Percentiles rank a stretch among this genome's conserved stretches.
Conservation (phyloP, 2,113 vertebrate genomes). For the Cheilinus undulatus region DNA sequence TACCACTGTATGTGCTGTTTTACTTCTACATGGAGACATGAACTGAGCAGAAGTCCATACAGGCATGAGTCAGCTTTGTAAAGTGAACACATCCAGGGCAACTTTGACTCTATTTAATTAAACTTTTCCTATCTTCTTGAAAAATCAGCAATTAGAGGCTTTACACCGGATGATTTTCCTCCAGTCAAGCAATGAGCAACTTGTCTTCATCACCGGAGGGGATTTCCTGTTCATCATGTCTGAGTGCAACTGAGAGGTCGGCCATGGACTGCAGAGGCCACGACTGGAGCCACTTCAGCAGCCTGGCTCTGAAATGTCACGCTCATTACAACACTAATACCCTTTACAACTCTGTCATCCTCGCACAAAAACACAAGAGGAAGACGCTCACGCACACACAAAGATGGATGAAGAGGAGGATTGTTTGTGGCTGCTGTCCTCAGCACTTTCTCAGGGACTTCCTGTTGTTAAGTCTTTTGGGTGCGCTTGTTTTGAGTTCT, state of each 20-base stretch:
- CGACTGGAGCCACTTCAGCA: conserved; percentile 18
- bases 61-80: not conserved
- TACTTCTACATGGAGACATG: not conserved
- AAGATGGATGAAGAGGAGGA: conserved; percentile 55
- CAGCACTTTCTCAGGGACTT: conserved; percentile 67
- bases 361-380: conserved; percentile 20
- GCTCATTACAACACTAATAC: conserved; percentile 58
- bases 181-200: conserved; percentile 9
- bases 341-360: conserved; percentile 45
- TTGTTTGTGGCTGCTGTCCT: conserved; percentile 65
- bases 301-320: conserved; percentile 54
- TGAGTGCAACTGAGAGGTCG: conserved; percentile 42
- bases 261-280: conserved; percentile 13
- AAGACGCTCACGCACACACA: conserved; percentile 11
- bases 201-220: conserved; percentile 33
- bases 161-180: not conserved
- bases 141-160: not conserved
- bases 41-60: not conserved
- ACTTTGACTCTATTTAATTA: not conserved
- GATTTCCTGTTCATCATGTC: conserved; percentile 31
- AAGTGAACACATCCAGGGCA: no score
- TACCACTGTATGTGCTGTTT: no score
- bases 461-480: conserved; percentile 61
- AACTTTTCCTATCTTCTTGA: not conserved
- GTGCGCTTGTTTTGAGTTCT: conserved; percentile 51